phyloP scores from a whole-genome alignment of 2,888 invertebrate species.

The Polydrusus cervinus region DNA sequence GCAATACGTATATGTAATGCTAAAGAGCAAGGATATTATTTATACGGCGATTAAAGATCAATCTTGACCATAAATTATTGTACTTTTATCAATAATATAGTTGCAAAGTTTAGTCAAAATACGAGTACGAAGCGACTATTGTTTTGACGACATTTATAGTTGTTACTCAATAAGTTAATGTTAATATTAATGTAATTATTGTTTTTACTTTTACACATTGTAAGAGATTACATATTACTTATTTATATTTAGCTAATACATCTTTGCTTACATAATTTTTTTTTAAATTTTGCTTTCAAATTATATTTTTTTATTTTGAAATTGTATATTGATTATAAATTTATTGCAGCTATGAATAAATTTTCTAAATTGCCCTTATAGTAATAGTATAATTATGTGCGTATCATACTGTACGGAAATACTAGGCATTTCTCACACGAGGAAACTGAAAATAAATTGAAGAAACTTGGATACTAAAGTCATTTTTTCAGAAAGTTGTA shows the following conservation, averaged over 20 bases:
- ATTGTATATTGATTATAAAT: no score
- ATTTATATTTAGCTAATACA: background rate
- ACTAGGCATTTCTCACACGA: no score
- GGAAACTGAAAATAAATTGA: no score
- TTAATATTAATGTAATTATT: background rate
- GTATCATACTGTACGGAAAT: no score
- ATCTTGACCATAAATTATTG: background rate
- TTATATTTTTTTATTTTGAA: no score
- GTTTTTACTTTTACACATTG: background rate
- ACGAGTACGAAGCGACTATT: background rate
- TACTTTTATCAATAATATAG: background rate
- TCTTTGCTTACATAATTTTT: no score
- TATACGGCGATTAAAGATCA: background rate
- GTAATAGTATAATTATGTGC: no score
- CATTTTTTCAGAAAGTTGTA: no score
- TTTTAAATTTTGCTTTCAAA: no score
- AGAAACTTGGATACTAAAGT: no score
- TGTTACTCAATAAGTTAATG: background rate
- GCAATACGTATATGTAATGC: background rate
- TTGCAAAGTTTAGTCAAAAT: slow-evolving; percentile 13
- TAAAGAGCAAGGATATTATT: slow-evolving; percentile 8
- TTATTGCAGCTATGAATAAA: no score
- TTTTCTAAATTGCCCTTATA: no score
- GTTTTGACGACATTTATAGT: background rate
- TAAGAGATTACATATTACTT: background rate